These are phyloP conservation scores for Piaya cayana DNA, from an alignment of 2,113 vertebrate species.

Conservation along the genomic window DNA sequence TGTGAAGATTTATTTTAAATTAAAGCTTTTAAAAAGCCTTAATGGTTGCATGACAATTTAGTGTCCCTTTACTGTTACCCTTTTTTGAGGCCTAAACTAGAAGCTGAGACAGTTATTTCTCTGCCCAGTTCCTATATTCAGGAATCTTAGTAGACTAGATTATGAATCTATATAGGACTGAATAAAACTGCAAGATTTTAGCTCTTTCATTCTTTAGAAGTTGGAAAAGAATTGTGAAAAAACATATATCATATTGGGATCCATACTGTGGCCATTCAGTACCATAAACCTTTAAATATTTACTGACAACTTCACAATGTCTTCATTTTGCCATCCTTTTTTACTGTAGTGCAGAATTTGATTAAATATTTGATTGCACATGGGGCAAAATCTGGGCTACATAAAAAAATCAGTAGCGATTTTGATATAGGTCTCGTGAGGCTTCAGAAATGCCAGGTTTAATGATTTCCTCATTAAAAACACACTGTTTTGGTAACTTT, in stretches of 20 bases:
- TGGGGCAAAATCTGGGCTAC: neutral
- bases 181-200: neutral
- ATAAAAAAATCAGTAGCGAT: neutral
- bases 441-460: neutral
- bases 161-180: neutral
- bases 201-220: neutral
- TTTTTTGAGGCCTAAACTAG: neutral
- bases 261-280: neutral
- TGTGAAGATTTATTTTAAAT: neutral
- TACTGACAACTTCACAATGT: neutral
- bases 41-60: neutral
- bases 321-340: neutral
- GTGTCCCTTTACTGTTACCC: neutral
- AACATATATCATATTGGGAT: neutral
- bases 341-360: neutral
- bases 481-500: neutral
- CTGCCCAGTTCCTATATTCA: neutral
- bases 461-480: neutral
- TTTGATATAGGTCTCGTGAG: neutral
- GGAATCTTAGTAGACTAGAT: neutral
- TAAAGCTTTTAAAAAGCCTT: neutral
- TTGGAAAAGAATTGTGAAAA: neutral
- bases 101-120: neutral
- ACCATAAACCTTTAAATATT: neutral
- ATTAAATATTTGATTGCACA: slow-evolving; percentile 6